Conservation (phyloP, 2,888 invertebrate species). For the Papilio elwesi region DNA sequence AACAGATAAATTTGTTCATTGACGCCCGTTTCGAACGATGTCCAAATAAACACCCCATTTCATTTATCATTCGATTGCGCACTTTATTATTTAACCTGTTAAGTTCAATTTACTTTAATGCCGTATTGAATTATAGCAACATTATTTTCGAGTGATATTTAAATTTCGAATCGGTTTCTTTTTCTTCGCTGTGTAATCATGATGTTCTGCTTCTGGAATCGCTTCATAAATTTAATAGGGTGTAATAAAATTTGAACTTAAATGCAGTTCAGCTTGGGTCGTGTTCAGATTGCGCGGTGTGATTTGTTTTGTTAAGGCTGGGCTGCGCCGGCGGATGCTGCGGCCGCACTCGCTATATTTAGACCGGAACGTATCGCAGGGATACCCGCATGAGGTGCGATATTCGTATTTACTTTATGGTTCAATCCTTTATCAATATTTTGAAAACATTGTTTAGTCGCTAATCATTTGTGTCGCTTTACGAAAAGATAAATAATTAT, state of each 20-base stretch:
- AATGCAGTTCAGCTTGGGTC: conserved; percentile 44
- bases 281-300: conserved; percentile 42
- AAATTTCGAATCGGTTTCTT: conserved; percentile 62
- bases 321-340: conserved; percentile 59
- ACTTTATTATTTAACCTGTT: conserved; percentile 39
- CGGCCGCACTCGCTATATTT: conserved; percentile 60
- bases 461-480: neutral
- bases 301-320: conserved; percentile 56
- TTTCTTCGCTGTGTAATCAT: conserved; percentile 56
- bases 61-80: conserved; percentile 36
- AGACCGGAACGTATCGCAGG: conserved; percentile 60
- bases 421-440: conserved; percentile 22
- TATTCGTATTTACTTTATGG: conserved; percentile 38
- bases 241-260: conserved; percentile 44
- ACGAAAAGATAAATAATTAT: neutral
- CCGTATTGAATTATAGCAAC: conserved; percentile 48
- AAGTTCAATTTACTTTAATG: conserved; percentile 40
- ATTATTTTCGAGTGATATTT: conserved; percentile 62
- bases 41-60: conserved; percentile 52
- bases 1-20: conserved; percentile 61
- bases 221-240: conserved; percentile 51
- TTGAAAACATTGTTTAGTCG: neutral
- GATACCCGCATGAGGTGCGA: conserved; percentile 63
- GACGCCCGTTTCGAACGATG: conserved; percentile 49
- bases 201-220: conserved; percentile 61